These are phyloP conservation scores for Rhodinocichla rosea DNA, from an alignment of 2,113 vertebrate species.

Conservation along the genomic window DNA sequence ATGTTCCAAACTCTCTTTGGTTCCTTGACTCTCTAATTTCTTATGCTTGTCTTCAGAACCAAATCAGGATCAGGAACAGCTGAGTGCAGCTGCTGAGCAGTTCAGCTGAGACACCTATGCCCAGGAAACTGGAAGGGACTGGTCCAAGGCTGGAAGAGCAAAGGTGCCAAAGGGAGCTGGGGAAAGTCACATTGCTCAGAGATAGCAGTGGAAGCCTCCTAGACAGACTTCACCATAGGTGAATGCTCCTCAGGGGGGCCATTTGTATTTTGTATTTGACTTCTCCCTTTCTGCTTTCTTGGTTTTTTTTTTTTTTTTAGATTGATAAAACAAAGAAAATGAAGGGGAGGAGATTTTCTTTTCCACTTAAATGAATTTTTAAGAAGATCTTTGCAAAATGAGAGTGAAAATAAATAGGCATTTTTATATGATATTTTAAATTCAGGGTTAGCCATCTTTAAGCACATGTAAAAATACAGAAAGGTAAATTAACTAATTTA, in stretches of 20 bases:
- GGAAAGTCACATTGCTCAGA: neutral
- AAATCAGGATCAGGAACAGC: accelerated
- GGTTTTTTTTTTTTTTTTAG: neutral
- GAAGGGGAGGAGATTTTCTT: neutral
- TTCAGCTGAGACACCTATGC: neutral
- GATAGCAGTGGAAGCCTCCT: neutral
- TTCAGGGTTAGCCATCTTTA: neutral
- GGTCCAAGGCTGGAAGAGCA: neutral
- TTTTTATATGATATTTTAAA: constrained; percentile 3
- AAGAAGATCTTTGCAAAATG: neutral
- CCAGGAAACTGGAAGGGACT: neutral
- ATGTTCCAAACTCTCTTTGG: neutral
- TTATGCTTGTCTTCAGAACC: neutral
- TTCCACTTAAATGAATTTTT: neutral
- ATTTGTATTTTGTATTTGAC: too few relatives aligned
- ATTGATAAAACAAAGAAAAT: neutral
- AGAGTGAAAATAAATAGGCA: neutral
- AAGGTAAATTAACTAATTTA: constrained; percentile 56
- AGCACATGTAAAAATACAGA: constrained; percentile 39
- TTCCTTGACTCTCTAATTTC: neutral
- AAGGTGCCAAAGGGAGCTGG: neutral
- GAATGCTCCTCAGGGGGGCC: too few relatives aligned
- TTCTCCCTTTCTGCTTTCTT: neutral
- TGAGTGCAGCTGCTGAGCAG: neutral
- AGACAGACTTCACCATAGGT: neutral